Evolutionary conservation across 2,888 invertebrate species (phyloP), one percentile per base, ranked within the genome.

Genomic region (Polydrusus cervinus): DNA sequence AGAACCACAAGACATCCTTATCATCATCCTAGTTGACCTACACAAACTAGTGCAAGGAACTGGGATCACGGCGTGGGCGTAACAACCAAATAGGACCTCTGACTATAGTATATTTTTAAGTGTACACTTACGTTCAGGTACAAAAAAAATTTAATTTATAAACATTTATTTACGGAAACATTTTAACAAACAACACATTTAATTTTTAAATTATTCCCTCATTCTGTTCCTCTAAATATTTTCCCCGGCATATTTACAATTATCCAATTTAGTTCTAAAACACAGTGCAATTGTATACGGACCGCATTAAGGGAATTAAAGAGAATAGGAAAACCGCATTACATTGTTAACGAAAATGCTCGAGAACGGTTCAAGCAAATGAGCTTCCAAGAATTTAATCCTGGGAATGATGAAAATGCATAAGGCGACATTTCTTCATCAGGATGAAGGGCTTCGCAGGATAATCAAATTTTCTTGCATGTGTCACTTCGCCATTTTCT

Each of bases 321-420:
- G 60, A 53, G 49, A 49, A 68, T 43, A 61, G 62, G 62, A 62
- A 74, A 38, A 68, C 67, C 40, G 67, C 53, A 74, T 74, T 74
- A 74, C 68, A 53, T 73, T 73, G 73, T 73, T 67, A 34, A 47
- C 67, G 70, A 65, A 69, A 67, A 66, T 61, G 73, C 30, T 67
- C 38, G 43, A 66, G 57, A 74, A 65, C 43, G 40, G 70, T 74
- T 74, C 65, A 70, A 65, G 70, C 74, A 74, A 74, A 74, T 74
- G 70, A 74, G 74, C 69, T 74, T 14, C n/a, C 69, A 53, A 40
- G 60, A 74, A 66, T 74, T 70, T 74, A 74, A 74, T 74, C 66
- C 70, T 25, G 65, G 66, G 55, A 60, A 74, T 74, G 74, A 74
- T 65, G 74, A 74, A 74, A 74, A 74, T 74, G 70, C 70, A 74